These are phyloP conservation scores for Lasiommata megera DNA, from an alignment of 2,888 invertebrate genomes.

Conservation along the genomic window DNA sequence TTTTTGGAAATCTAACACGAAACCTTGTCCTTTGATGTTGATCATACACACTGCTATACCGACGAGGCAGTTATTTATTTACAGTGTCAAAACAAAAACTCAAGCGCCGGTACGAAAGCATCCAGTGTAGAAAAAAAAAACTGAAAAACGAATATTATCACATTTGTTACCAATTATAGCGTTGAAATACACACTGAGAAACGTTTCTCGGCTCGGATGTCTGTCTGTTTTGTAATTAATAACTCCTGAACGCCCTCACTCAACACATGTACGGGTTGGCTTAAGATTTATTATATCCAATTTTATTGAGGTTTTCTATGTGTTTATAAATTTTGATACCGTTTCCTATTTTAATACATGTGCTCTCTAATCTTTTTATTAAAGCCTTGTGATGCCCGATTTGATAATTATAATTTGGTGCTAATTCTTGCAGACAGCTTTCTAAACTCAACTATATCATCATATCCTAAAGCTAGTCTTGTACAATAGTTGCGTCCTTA, in stretches of 20 bases:
- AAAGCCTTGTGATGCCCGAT: no score
- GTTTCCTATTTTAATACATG: no score
- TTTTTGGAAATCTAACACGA: neutral
- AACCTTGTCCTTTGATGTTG: no score
- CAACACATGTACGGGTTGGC: slow-evolving; percentile 61
- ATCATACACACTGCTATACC: no score
- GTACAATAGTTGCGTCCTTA: no score
- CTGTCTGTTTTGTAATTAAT: slow-evolving; percentile 64
- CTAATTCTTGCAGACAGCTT: no score
- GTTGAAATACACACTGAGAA: slow-evolving; percentile 71
- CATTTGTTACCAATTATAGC: slow-evolving; percentile 74
- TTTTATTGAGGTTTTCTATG: neutral
- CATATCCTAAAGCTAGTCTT: no score
- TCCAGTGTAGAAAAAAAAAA: slow-evolving; percentile 14
- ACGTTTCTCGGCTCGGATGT: slow-evolving; percentile 50
- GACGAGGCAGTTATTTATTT: neutral
- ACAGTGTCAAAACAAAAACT: slow-evolving; percentile 24
- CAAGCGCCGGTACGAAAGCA: slow-evolving; percentile 11
- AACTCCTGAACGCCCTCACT: slow-evolving; percentile 53
- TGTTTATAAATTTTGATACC: no score
- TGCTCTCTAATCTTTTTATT: no score
- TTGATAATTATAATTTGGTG: no score
- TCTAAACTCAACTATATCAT: no score
- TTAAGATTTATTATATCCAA: slow-evolving; percentile 63
- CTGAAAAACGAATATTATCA: slow-evolving; percentile 36